phyloP scores from a whole-genome alignment of 2,888 invertebrate species.

The Melanargia galathea region DNA sequence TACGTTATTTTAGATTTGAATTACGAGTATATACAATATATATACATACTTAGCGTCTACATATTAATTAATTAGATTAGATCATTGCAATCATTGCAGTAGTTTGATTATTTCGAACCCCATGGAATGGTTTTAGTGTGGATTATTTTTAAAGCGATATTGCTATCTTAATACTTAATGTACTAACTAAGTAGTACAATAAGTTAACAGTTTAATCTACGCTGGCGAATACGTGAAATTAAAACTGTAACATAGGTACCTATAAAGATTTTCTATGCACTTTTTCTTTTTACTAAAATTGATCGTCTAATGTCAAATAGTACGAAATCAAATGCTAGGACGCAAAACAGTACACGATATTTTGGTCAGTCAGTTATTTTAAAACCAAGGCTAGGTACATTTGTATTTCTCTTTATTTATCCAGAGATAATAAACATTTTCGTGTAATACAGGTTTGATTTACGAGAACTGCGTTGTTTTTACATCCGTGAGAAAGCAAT shows the following conservation, averaged over 20 bases:
- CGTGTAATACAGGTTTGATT: constrained; percentile 24
- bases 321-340: neutral
- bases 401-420: constrained; percentile 24
- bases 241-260: too few relatives aligned
- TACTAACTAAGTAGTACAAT: neutral
- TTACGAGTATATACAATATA: too few relatives aligned
- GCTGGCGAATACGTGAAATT: neutral
- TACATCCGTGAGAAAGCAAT: constrained; percentile 27
- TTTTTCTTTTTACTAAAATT: too few relatives aligned
- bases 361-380: constrained; percentile 16
- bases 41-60: too few relatives aligned
- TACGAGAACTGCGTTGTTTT: constrained; percentile 27
- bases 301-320: neutral
- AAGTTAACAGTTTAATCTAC: neutral
- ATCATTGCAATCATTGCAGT: neutral
- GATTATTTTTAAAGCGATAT: too few relatives aligned
- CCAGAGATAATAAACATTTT: constrained; percentile 26
- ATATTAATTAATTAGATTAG: neutral
- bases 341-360: neutral
- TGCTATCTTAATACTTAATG: neutral
- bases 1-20: neutral
- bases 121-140: neutral
- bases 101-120: neutral
- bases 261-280: too few relatives aligned
- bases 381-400: constrained; percentile 17